Percentiles rank a stretch among this genome's conserved stretches.
These are phyloP conservation scores for Drosophila anomalata DNA, from an alignment of 2,888 invertebrate species.

Conservation along the genomic window DNA sequence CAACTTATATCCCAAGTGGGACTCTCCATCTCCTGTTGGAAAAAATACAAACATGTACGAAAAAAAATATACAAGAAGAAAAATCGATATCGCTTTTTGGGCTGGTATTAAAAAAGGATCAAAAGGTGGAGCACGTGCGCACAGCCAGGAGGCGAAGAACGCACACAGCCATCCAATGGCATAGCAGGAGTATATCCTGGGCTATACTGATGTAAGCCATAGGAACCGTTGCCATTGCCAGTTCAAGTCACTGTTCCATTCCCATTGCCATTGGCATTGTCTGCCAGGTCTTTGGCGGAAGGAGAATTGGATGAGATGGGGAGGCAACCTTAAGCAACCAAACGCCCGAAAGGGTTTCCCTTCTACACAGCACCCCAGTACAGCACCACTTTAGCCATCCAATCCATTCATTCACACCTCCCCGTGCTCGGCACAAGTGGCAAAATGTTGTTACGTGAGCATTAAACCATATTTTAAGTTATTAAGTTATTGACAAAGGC, in stretches of 20 bases:
- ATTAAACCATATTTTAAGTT: slow-evolving; percentile 80
- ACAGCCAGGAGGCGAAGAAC: slow-evolving; percentile 44
- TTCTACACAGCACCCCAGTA: background rate
- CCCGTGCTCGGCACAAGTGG: slow-evolving; percentile 70
- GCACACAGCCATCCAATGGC: slow-evolving; percentile 18
- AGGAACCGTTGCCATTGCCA: slow-evolving; percentile 36
- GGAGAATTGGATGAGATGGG: slow-evolving; percentile 26
- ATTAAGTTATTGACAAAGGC: slow-evolving; percentile 80
- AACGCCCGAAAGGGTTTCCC: slow-evolving; percentile 6
- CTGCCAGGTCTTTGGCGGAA: slow-evolving; percentile 21
- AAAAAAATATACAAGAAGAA: slow-evolving; percentile 23
- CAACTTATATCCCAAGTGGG: background rate
- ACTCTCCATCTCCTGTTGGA: background rate
- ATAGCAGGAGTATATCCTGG: slow-evolving; percentile 20
- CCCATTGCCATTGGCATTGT: slow-evolving; percentile 41
- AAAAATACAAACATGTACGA: slow-evolving; percentile 8
- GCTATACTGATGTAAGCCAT: slow-evolving; percentile 43
- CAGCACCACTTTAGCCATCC: slow-evolving; percentile 14
- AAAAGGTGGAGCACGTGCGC: slow-evolving; percentile 68
- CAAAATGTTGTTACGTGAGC: slow-evolving; percentile 77
- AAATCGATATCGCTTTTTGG: slow-evolving; percentile 68
- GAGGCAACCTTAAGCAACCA: slow-evolving; percentile 36
- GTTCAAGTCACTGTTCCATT: slow-evolving; percentile 7
- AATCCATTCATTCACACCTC: slow-evolving; percentile 50
- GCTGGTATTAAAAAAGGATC: slow-evolving; percentile 64